Evolutionary conservation across 2,797 vertebrate species (phyloP), one percentile per base, ranked within the genome.

Genomic region (Silurus aristotelis): DNA sequence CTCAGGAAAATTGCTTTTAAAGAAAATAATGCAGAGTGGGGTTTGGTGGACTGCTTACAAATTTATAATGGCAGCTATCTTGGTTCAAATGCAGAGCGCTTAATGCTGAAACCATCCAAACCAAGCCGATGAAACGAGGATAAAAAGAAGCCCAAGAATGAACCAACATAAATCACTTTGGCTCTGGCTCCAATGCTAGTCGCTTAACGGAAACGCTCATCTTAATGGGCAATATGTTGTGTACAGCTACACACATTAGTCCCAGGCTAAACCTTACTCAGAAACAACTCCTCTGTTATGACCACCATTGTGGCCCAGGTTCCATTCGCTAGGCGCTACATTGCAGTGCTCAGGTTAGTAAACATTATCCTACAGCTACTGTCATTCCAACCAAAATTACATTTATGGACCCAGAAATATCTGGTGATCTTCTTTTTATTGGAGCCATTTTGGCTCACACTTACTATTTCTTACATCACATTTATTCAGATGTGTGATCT

Each of bases 1-100:
- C 63, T 22, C 7, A 15, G 61, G 22, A 61, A 48, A 70, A 67
- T 76, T 48, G n/a, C 61, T 68, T 31, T 27, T 6, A 1, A 76
- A 76, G 22, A 60, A 82, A 67, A 68, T 82, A 46, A 58, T 9
- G n/a, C n/a, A 25, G 77, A 63, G 38, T 25, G 77, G 58, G 58
- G 3, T 38, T 22, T 22, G 31, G 10, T 43, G 43, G 60, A 22
- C 56, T 43, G 56, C 56, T 61, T 61, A n/a, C 19, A 61, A 14
- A 61, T 43, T 61, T 61, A 14, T 78, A 78, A 78, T 43, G 76
- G 31, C 58, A 43, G 76, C 56, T 43, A 38, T 63, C 2, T 22
- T 12, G 27, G 56, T 58, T 27, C 31, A 77, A 77, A 60, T 38
- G 5, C 71, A 52, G 46, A 5, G 22, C 22, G 1, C 71, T 73